phyloP scores from a whole-genome alignment of 2,113 vertebrate species.

The Austrofundulus limnaeus region DNA sequence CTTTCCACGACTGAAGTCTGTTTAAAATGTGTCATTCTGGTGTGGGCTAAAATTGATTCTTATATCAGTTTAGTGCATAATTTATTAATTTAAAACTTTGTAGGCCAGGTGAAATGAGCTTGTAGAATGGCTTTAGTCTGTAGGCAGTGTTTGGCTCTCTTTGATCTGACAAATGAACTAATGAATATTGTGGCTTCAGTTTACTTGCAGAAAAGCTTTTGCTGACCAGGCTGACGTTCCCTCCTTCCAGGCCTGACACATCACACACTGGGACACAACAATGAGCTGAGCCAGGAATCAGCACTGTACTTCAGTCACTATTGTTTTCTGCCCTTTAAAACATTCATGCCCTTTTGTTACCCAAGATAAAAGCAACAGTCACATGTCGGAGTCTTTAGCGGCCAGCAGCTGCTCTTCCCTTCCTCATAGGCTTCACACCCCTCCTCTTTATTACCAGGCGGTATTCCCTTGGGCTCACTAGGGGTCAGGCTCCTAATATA shows the following conservation, averaged over 20 bases:
- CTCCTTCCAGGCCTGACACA: conserved; percentile 63
- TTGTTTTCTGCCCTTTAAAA: conserved; percentile 77
- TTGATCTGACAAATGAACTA: neutral
- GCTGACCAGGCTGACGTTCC: conserved; percentile 42
- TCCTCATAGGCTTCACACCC: conserved; percentile 42
- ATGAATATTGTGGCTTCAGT: conserved; percentile 2
- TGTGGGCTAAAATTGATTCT: too few species aligned
- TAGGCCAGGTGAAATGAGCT: too few species aligned
- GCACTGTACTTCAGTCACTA: conserved; percentile 72
- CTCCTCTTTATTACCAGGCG: conserved; percentile 48
- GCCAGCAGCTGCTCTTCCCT: conserved; percentile 76
- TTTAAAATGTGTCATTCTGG: too few species aligned
- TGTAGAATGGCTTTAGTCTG: neutral
- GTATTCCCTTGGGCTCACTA: conserved; percentile 59
- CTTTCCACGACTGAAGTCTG: too few species aligned
- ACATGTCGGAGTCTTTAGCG: conserved; percentile 75
- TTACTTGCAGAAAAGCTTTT: conserved; percentile 29
- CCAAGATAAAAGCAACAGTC: conserved; percentile 79
- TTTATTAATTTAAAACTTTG: too few species aligned
- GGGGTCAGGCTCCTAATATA: conserved; percentile 77
- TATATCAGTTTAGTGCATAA: too few species aligned
- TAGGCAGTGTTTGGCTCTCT: neutral
- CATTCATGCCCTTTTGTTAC: conserved; percentile 74
- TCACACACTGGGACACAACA: conserved; percentile 69
- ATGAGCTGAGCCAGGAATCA: conserved; percentile 72